A percentile compares a stretch with the other conserved stretches of the same genome.
These are phyloP conservation scores for Gasteruption jaculator DNA, from an alignment of 2,888 invertebrate species.

Conservation along the genomic window DNA sequence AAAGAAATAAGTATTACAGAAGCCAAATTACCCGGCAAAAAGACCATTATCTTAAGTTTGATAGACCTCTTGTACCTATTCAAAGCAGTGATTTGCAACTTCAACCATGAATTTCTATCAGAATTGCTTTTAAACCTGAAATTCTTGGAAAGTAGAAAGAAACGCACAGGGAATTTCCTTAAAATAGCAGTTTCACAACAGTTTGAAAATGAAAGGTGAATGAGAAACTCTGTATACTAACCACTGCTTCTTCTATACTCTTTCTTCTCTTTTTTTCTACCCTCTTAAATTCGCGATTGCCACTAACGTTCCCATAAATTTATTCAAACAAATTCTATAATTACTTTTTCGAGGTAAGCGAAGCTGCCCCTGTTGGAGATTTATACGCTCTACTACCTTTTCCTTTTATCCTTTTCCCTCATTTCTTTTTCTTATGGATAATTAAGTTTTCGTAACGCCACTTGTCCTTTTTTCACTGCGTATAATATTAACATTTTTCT, in stretches of 20 bases:
- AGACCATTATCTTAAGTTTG: constrained; percentile 49
- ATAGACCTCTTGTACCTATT: constrained; percentile 36
- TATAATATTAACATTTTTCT: no score
- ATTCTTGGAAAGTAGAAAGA: no score
- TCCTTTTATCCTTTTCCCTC: no score
- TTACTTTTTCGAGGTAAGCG: constrained; percentile 40
- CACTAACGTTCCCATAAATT: constrained; percentile 37
- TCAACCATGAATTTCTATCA: constrained; percentile 27
- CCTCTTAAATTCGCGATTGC: constrained; percentile 38
- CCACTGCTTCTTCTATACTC: no score
- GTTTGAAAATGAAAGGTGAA: not conserved
- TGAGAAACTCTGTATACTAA: no score
- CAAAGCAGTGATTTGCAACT: constrained; percentile 30
- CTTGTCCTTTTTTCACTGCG: no score
- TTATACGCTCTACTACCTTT: no score
- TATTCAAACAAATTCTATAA: constrained; percentile 50
- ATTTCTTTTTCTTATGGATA: no score
- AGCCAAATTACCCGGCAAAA: constrained; percentile 48
- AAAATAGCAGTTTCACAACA: constrained; percentile 12
- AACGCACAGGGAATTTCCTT: no score
- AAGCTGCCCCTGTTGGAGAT: no score
- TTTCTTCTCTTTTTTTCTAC: constrained; percentile 26
- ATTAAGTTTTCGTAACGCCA: no score
- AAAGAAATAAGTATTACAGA: constrained; percentile 29
- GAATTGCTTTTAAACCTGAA: no score